Evolutionary conservation across 30 jellyfish, hydroid and myxozoan genomes (phyloP), one percentile per base, ranked within the genome.

Genomic region (Aurelia aurita complex sp. Pacific): DNA sequence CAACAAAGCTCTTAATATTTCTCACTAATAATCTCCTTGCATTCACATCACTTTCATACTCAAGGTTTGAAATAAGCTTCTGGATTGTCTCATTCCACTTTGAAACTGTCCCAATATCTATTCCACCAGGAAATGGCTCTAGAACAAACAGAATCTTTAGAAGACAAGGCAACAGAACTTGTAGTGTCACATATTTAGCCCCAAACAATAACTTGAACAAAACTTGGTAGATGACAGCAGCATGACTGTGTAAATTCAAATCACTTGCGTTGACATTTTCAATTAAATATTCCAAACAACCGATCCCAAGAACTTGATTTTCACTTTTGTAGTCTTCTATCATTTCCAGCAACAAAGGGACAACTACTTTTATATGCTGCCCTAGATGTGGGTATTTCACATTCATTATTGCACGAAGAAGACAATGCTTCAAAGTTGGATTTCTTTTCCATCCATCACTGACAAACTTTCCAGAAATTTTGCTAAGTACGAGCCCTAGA

Each of bases 191-290:
- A 33, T 77, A 89, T 29, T 80, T 77, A 19, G 80, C 72, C 17
- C 92, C 76, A 73, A 68, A 91, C 51, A 91, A 79, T 69, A 85
- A 82, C 50, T 79, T 85, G 83, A 77, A 91, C 29, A 91, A 70
- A 17, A 73, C 93, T 50, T 91, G 94, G 64, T 91, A 85, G 10
- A 91, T 80, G 36, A 91, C 76, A 2, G 52, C 96, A 6, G 88
- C 96, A 55, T 91, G 93, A 64, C 86, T 91, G 77, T 78, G 64
- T 64, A 85, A 57, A 57, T 76, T 75, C 81, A 91, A 72, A 23
- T 91, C 97, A 74, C 92, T 77, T 12, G 97, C 88, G 14, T 72
- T 83, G 10, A 90, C 97, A 73, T 90, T 90, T 23, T 76, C 87
- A 5, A 90, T 42, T 65, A 90, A 52, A 52, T 81, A 77, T 14